Evolutionary conservation across 2,797 vertebrate genomes (phyloP), one percentile per base, ranked within the genome.

Genomic region (Cyprinella venusta): DNA sequence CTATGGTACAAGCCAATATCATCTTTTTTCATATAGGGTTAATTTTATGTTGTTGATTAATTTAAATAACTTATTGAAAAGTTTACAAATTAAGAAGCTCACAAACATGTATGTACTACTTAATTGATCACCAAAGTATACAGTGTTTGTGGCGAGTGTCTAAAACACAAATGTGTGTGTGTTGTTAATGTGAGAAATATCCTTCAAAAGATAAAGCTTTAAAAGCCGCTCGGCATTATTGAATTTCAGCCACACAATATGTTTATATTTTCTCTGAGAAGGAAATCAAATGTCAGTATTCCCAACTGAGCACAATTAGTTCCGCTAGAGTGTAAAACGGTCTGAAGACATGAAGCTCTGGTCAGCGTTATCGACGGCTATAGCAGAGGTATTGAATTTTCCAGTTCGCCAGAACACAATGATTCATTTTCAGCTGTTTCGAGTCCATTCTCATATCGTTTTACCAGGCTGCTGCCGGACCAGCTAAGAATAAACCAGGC

Each of bases 331-430:
- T 90, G 91, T 91, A 93, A 92, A 40, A 86, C 86, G 88, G 90
- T 91, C 65, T 89, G 91, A 89, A 52, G 86, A 87, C 89, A 82
- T 65, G 84, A 89, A 91, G 91, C 91, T 92, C 92, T 48, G 63
- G 78, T 85, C 91, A 91, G 87, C 87, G 89, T 87, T 93, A 94
- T 94, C 90, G 93, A 93, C 88, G 89, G 91, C 90, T 81, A 68
- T 82, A 88, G 89, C 86, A 88, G 90, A 90, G 86, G 88, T 92
- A 93, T 93, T 87, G 92, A 93, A 91, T 92, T 92, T 93, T 94
- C 91, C 93, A 91, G 91, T 91, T 93, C 85, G 86, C 81, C 85
- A 87, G 85, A 91, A 92, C 89, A 90, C 88, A 90, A 91, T 91
- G 84, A 87, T 84, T 79, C 61, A 82, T 74, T 89, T 89, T 91